These are phyloP conservation scores for Sphaeramia orbicularis DNA, from an alignment of 2,797 vertebrate genomes.

Conservation along the genomic window DNA sequence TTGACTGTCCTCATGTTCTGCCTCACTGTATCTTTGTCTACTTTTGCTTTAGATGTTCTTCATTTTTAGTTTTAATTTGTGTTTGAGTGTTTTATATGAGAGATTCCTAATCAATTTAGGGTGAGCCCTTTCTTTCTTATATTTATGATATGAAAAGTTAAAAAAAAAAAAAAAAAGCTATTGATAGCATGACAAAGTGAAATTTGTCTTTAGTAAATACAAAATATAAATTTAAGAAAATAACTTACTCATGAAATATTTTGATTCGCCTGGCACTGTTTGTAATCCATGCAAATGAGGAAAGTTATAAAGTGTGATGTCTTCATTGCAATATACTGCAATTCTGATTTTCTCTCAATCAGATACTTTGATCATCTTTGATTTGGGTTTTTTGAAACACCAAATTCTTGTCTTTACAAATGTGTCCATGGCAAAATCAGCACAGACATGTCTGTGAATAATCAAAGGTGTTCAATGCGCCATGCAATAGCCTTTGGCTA, in stretches of 20 bases:
- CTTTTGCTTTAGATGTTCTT: neutral
- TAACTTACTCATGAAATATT: neutral
- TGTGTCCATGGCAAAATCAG: neutral
- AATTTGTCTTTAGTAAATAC: neutral
- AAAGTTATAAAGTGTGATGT: neutral
- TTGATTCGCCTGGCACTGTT: neutral
- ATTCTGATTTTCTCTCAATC: neutral
- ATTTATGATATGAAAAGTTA: neutral
- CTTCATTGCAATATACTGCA: conserved; percentile 6
- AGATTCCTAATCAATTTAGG: conserved; percentile 10
- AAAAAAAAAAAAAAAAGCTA: neutral
- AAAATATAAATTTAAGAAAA: neutral
- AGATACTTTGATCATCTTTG: conserved; percentile 5
- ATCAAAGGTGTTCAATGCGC: conserved; percentile 49
- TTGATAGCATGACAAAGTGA: neutral
- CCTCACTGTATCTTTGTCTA: neutral
- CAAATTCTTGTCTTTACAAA: conserved; percentile 9
- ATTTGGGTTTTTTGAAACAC: neutral
- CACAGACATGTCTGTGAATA: conserved; percentile 46
- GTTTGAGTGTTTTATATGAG: neutral
- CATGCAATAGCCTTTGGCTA: conserved; percentile 42
- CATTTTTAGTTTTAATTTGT: neutral
- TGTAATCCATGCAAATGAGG: conserved; percentile 1
- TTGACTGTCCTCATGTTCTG: conserved; percentile 19
- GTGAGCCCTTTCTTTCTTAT: conserved; percentile 1